A percentile compares a stretch with the other conserved stretches of the same genome.
phyloP scores from a whole-genome alignment of 2,797 vertebrate genomes.

The Manis javanica region DNA sequence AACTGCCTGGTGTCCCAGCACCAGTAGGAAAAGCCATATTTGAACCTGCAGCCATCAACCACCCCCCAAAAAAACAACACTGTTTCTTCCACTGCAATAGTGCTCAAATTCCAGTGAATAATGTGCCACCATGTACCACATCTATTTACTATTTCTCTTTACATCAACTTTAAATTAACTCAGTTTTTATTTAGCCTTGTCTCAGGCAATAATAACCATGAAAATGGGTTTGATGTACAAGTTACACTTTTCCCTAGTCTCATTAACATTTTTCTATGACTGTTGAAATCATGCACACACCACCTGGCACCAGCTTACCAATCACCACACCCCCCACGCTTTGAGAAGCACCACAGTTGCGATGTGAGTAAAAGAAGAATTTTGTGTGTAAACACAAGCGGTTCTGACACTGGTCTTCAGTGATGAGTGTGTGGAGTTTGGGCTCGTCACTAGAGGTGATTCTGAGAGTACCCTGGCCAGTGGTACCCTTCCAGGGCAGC shows the following conservation, averaged over 20 bases:
- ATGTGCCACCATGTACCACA: rapidly evolving
- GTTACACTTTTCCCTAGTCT: not conserved
- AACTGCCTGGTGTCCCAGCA: not conserved
- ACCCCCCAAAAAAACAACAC: not conserved
- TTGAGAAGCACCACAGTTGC: no score
- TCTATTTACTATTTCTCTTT: not conserved
- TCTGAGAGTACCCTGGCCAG: not conserved
- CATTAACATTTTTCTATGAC: not conserved
- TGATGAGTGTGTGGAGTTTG: not conserved
- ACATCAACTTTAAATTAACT: not conserved
- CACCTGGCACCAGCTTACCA: not conserved
- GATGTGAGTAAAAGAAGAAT: not conserved
- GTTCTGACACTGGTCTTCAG: not conserved
- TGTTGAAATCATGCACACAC: rapidly evolving
- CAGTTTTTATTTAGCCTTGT: not conserved
- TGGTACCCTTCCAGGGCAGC: not conserved
- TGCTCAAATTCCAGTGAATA: not conserved
- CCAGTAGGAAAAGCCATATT: not conserved
- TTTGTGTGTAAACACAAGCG: not conserved
- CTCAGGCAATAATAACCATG: not conserved
- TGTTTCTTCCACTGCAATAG: no score
- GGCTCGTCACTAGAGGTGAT: not conserved
- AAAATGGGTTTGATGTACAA: not conserved
- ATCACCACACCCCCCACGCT: not conserved
- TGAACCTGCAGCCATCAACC: not conserved